Percentiles rank a stretch among this genome's conserved stretches.
Conservation (phyloP, 2,113 vertebrate species). For the Salvelinus fontinalis region DNA sequence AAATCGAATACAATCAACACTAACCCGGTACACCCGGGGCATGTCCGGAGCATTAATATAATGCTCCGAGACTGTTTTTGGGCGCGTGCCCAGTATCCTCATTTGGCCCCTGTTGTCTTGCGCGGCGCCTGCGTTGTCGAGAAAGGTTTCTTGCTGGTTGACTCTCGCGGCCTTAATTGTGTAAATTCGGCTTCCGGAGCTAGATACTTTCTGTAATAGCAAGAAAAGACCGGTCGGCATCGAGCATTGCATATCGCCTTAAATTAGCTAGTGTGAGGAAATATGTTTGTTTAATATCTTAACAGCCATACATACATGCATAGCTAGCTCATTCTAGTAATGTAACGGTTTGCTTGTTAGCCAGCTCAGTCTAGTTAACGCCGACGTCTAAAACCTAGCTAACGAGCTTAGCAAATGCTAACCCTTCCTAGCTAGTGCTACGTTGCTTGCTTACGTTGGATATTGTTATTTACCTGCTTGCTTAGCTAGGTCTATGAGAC, state of each 20-base stretch:
- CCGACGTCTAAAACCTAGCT: too few relatives aligned
- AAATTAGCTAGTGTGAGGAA: background rate
- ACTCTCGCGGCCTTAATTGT: slow-evolving; percentile 27
- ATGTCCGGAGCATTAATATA: too few relatives aligned
- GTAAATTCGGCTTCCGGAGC: slow-evolving; percentile 33
- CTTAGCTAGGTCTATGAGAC: too few relatives aligned
- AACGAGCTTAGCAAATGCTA: too few relatives aligned
- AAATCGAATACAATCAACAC: too few relatives aligned
- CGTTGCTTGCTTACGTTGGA: too few relatives aligned
- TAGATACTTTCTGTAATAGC: slow-evolving; percentile 25
- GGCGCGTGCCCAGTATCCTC: slow-evolving; percentile 64
- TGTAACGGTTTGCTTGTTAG: slow-evolving; percentile 1
- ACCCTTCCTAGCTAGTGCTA: too few relatives aligned
- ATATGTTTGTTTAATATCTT: background rate
- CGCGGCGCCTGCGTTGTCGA: slow-evolving; percentile 57
- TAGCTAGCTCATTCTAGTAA: background rate
- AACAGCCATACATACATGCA: background rate
- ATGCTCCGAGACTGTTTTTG: background rate
- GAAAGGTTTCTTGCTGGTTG: slow-evolving; percentile 49
- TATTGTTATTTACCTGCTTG: too few relatives aligned
- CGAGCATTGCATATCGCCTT: background rate
- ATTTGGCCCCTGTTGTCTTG: slow-evolving; percentile 57
- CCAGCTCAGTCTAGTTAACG: background rate
- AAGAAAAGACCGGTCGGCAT: background rate
- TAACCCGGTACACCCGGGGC: too few relatives aligned